A percentile compares a stretch with the other conserved stretches of the same genome.
phyloP scores from a whole-genome alignment of 2,113 vertebrate genomes.

The Ellobius talpinus region DNA sequence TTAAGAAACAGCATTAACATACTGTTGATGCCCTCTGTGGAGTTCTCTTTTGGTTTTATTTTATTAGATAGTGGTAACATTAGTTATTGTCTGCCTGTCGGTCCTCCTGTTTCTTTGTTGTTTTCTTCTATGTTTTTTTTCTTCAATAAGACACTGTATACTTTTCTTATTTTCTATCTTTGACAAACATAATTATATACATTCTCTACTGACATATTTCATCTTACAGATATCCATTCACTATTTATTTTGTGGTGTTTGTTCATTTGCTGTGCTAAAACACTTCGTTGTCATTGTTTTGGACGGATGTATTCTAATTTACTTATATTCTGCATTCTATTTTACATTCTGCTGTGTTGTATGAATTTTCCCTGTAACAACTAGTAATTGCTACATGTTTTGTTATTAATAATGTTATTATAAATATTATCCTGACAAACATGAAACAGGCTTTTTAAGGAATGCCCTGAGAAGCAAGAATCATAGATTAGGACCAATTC shows the following conservation, averaged over 20 bases:
- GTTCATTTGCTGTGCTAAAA: not conserved
- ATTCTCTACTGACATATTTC: not conserved
- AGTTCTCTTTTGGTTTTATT: not conserved
- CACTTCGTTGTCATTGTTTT: not conserved
- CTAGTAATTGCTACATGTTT: not conserved
- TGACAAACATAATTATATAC: not conserved
- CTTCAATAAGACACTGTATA: not conserved
- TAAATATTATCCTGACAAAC: not conserved
- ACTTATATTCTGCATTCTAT: not conserved
- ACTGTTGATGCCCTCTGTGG: not conserved
- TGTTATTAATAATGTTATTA: not conserved
- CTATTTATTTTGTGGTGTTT: not conserved
- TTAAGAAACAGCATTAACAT: not conserved
- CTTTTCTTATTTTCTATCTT: not conserved
- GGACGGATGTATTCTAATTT: not conserved
- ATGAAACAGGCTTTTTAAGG: not conserved
- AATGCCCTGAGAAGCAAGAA: not conserved
- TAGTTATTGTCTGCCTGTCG: not conserved
- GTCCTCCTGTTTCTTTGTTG: not conserved
- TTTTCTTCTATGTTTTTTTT: not conserved
- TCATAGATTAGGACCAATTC: not conserved
- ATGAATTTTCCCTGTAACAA: not conserved
- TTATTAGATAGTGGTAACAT: not conserved
- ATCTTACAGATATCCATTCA: not conserved
- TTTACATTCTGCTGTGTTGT: not conserved